These are phyloP conservation scores for Acrobasis suavella DNA, from an alignment of 2,888 invertebrate species.

Conservation along the genomic window DNA sequence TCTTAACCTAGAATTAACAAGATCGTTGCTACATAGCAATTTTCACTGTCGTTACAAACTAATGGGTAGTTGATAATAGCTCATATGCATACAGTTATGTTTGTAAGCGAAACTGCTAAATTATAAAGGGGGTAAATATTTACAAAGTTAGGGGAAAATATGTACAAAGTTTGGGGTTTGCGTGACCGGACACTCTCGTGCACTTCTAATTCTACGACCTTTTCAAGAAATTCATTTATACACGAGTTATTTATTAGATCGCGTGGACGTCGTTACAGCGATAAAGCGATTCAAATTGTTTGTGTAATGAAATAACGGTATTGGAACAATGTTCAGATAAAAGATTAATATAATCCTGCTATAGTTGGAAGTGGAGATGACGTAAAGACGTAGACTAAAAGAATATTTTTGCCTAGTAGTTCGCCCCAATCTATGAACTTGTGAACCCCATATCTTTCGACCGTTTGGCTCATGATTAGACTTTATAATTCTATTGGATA, in stretches of 20 bases:
- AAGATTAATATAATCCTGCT: slow-evolving; percentile 13
- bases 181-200: slow-evolving; percentile 73
- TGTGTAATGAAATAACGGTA: slow-evolving; percentile 41
- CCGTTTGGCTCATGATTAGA: too few relatives aligned
- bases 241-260: slow-evolving; percentile 62
- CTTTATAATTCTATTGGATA: too few relatives aligned
- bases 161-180: slow-evolving; percentile 49
- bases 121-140: slow-evolving; percentile 61
- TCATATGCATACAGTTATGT: neutral
- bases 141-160: slow-evolving; percentile 43
- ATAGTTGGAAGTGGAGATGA: neutral
- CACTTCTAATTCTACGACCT: slow-evolving; percentile 78
- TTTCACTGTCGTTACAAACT: neutral
- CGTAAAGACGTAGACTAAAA: too few relatives aligned
- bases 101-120: slow-evolving; percentile 47
- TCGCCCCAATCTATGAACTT: too few relatives aligned
- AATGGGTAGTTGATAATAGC: slow-evolving; percentile 7
- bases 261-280: slow-evolving; percentile 56
- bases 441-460: too few relatives aligned
- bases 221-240: slow-evolving; percentile 78
- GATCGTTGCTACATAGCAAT: neutral
- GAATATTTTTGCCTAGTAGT: too few relatives aligned
- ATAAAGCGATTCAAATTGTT: slow-evolving; percentile 61
- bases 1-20: neutral
- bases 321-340: slow-evolving; percentile 30